phyloP scores from a whole-genome alignment of 2,888 invertebrate genomes.

The Lysandra bellargus region DNA sequence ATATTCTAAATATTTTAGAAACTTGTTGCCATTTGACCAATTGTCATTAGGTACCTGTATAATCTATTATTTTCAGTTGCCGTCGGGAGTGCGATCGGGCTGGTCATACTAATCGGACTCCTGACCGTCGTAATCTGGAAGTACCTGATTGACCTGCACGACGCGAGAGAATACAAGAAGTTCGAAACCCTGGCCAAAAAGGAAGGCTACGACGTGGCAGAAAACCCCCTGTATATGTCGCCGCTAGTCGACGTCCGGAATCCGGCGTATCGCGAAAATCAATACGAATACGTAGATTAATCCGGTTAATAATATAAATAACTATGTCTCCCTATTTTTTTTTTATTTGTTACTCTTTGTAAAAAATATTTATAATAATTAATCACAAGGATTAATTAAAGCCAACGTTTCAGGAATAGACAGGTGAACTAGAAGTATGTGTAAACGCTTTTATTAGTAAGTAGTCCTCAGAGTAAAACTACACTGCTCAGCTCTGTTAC shows the following conservation, averaged over 20 bases:
- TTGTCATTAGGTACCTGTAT: background rate
- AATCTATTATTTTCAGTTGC: conserved; percentile 50
- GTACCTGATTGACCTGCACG: conserved; percentile 56
- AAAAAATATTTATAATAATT: too few species aligned
- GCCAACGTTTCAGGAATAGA: too few species aligned
- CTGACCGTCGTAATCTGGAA: conserved; percentile 63
- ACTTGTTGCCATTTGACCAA: too few species aligned
- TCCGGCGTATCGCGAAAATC: conserved; percentile 47
- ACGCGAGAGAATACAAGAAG: conserved; percentile 59
- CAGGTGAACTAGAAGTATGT: too few species aligned
- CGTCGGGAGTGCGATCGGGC: conserved; percentile 54
- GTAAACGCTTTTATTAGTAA: too few species aligned
- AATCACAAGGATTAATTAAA: too few species aligned
- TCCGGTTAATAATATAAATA: too few species aligned
- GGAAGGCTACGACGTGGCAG: conserved; percentile 50
- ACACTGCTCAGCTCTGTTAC: too few species aligned
- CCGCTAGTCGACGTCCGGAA: conserved; percentile 54
- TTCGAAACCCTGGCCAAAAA: conserved; percentile 52
- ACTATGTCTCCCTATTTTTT: too few species aligned
- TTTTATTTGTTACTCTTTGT: too few species aligned
- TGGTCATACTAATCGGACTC: conserved; percentile 60
- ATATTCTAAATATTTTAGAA: too few species aligned
- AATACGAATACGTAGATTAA: background rate
- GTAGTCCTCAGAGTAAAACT: too few species aligned
- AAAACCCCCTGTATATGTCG: conserved; percentile 52